Evolutionary conservation across 2,113 vertebrate species (phyloP).

Genomic region (Sylvilagus bachmani): DNA sequence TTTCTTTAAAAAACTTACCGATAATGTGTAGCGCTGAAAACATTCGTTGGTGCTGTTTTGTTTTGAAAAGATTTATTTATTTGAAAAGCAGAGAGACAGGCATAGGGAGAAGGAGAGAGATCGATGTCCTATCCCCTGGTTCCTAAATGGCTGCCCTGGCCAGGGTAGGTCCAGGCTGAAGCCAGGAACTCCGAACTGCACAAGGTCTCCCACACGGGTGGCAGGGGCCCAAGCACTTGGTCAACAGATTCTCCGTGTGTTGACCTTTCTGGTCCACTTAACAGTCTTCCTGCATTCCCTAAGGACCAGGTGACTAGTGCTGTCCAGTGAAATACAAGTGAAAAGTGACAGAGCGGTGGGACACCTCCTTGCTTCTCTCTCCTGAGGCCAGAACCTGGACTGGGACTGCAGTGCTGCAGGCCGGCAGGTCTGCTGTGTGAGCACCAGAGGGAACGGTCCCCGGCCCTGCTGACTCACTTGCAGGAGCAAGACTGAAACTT

Average conservation of each 20-base stretch:
- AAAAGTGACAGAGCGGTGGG: neutral
- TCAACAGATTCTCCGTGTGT: neutral
- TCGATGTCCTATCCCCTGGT: no score
- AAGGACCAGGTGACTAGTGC: neutral
- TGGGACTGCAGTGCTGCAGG: neutral
- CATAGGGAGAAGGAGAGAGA: no score
- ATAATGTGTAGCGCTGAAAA: neutral
- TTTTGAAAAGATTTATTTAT: no score
- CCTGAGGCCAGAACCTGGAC: neutral
- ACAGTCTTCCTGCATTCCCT: no score
- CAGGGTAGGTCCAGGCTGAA: no score
- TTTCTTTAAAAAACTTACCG: no score
- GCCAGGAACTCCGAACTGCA: no score
- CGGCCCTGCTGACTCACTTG: neutral
- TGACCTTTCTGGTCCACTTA: neutral
- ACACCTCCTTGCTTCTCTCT: neutral
- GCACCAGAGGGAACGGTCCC: neutral
- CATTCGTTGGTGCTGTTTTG: neutral
- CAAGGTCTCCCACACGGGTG: no score
- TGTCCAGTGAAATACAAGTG: neutral
- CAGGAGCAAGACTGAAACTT: neutral
- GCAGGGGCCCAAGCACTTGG: neutral
- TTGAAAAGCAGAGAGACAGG: no score
- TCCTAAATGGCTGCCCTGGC: no score
- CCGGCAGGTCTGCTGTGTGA: neutral